Base-by-base conservation (phyloP, 1,140 invertebrate genomes). In the Eupristina koningsbergeri region DNA sequence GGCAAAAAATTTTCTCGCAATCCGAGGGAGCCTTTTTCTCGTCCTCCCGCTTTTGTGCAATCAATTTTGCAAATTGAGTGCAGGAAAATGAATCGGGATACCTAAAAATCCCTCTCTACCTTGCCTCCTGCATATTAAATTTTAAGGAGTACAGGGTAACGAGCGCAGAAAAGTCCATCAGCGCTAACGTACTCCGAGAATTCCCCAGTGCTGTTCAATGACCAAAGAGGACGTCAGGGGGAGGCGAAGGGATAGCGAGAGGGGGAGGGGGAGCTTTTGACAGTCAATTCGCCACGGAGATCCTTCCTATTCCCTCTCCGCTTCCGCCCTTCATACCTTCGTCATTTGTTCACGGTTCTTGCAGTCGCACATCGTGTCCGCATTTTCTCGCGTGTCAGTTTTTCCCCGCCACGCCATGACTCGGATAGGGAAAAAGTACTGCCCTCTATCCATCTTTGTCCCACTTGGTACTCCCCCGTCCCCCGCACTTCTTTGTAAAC, bases 61-160 rank as follows among this genome's bases (percentile, higher is more conserved):
- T 84, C 83, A 84, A 84, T 80, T 80, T 84, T 80, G 69, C 83
- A 80, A 84, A 84, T 84, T 39, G 58, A 75, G 61, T 45, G 71
- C 69, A 36, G 64, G 2, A 5, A 41, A 73, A 63, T 17, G 81
- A 29, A 45, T 45, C 22, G 26, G 63, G 50, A 83, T 69, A 83
- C 77, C 73, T 50, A 19, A 83, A 83, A 83, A 83, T 83, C 81
- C 74, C 22, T 0, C 22, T 26, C 39, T 83, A 61, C 73, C 67
- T 41, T 19, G 53, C 64, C 58, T 71, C 47, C 76, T 61, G 78
- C 71, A 80, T 84, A 84, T 84, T 84, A 80, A 84, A 80, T 80
- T 80, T 80, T 78, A 45, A 61, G 29, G 13, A 26, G 39, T 31
- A 7, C 39, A 36, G 22, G 39, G 41, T n/a, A 36, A 63, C 50